Percentiles rank a stretch among this genome's conserved stretches.
phyloP scores from a whole-genome alignment of 2,888 invertebrate species.

The Drosophila demipolita region DNA sequence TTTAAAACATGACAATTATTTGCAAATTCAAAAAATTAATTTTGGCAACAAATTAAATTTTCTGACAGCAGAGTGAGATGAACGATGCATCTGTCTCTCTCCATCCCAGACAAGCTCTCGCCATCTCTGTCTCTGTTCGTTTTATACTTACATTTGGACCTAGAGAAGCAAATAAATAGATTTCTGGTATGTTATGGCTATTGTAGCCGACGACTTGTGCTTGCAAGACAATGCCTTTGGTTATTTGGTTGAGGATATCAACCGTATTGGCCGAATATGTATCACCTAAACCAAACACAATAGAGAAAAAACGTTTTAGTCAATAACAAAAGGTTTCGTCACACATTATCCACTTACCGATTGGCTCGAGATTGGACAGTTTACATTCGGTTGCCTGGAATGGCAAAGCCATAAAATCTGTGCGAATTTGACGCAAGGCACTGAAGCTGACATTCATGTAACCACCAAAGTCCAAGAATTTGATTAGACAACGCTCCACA shows the following conservation, averaged over 20 bases:
- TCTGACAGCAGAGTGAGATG: not conserved
- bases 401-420: constrained; percentile 96
- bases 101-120: not conserved
- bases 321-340: not conserved
- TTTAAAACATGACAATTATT: not conserved
- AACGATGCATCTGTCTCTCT: not conserved
- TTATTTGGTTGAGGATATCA: constrained; percentile 91
- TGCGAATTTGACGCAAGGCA: constrained; percentile 95
- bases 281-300: constrained; percentile 82
- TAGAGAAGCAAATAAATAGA: constrained; percentile 92
- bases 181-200: constrained; percentile 90
- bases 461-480: constrained; percentile 98
- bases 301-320: not conserved
- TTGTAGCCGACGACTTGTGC: constrained; percentile 95
- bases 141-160: constrained; percentile 89
- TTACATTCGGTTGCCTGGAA: constrained; percentile 99
- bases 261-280: constrained; percentile 93
- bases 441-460: constrained; percentile 92
- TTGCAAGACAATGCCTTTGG: constrained; percentile 93
- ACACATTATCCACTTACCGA: constrained; percentile 86
- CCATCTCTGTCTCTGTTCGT: not conserved
- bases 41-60: not conserved
- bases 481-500: constrained; percentile 88
- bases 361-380: constrained; percentile 94
- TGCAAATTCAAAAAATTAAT: not conserved